Evolutionary conservation across 1,140 invertebrate species (phyloP).

Genomic region (Lepidotrigona ventralis): DNA sequence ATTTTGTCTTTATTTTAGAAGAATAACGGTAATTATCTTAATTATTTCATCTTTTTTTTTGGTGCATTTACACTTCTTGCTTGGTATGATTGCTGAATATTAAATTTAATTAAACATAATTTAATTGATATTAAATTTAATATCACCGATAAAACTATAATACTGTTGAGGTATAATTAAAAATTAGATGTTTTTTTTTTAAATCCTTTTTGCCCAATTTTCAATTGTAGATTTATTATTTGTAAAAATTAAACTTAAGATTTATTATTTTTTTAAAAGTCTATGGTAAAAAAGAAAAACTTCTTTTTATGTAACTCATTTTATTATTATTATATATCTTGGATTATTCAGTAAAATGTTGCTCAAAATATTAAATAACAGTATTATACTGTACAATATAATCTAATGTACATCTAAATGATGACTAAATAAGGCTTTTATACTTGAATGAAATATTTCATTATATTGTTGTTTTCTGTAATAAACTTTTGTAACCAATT

Average conservation of each 20-base stretch:
- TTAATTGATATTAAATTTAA: too few species aligned
- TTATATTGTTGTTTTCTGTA: background rate
- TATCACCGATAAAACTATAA: background rate
- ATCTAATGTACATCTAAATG: too few species aligned
- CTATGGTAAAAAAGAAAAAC: background rate
- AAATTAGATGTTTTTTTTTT: background rate
- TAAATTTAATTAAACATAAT: background rate
- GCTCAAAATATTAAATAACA: too few species aligned
- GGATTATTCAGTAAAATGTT: background rate
- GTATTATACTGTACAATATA: too few species aligned
- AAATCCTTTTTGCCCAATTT: too few species aligned
- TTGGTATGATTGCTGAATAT: background rate
- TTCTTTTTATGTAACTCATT: background rate
- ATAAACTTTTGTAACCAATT: background rate
- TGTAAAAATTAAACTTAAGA: too few species aligned
- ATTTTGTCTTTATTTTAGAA: background rate
- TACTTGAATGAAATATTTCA: background rate
- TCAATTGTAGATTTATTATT: too few species aligned
- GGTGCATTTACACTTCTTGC: background rate
- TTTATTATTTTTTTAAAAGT: background rate
- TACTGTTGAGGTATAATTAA: background rate
- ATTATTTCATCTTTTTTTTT: slow-evolving; percentile 24
- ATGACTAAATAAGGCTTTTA: background rate
- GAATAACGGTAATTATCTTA: slow-evolving; percentile 10
- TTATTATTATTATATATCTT: background rate